phyloP scores from a whole-genome alignment of 2,888 invertebrate species.

The Spatulosminthurus flaviceps region DNA sequence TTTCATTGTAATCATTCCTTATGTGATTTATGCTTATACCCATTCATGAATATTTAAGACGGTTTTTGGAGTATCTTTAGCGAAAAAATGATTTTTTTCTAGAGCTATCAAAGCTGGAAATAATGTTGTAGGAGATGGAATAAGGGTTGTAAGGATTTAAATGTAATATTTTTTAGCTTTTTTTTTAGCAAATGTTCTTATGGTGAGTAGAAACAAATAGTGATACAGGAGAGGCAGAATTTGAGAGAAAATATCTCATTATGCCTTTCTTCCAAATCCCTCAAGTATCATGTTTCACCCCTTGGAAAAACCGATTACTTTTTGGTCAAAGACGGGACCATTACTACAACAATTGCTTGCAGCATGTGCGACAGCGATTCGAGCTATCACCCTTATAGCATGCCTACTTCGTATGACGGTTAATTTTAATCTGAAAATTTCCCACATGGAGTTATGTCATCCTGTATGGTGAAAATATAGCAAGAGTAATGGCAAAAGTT shows the following conservation, averaged over 20 bases:
- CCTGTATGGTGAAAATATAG: neutral
- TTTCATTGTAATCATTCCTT: too few relatives aligned
- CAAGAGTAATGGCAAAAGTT: constrained; percentile 18
- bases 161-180: too few relatives aligned
- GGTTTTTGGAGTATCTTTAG: too few relatives aligned
- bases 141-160: too few relatives aligned
- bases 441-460: constrained; percentile 10
- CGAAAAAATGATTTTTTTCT: too few relatives aligned
- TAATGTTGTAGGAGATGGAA: too few relatives aligned
- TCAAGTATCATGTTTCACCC: constrained; percentile 1
- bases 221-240: neutral
- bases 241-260: neutral
- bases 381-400: neutral
- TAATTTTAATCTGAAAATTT: neutral
- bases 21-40: too few relatives aligned
- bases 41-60: too few relatives aligned
- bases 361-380: too few relatives aligned
- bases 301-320: neutral
- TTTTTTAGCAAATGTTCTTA: neutral
- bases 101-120: too few relatives aligned
- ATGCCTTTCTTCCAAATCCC: neutral
- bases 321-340: neutral
- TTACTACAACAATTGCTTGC: too few relatives aligned
- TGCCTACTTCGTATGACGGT: neutral
- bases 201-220: neutral